Conservation (phyloP, 2,888 invertebrate species). For the Drosophila mercatorum region DNA sequence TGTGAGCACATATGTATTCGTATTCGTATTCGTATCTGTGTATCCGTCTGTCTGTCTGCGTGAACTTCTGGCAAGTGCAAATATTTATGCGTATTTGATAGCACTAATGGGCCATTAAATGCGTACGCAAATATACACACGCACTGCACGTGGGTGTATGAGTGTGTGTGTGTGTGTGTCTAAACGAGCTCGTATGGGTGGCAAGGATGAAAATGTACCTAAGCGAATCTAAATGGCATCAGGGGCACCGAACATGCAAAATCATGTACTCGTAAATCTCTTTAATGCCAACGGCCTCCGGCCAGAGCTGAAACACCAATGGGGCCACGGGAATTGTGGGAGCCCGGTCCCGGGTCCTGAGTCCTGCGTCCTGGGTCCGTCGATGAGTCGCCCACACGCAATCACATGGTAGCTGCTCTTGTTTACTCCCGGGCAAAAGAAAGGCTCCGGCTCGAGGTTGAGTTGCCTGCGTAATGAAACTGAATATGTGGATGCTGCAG, state of each 20-base stretch:
- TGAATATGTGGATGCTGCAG: constrained; percentile 41
- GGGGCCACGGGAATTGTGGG: constrained; percentile 25
- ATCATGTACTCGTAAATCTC: constrained; percentile 83
- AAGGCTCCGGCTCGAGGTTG: constrained; percentile 35
- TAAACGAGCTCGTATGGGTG: constrained; percentile 52
- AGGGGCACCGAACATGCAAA: constrained; percentile 82
- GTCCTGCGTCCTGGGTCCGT: constrained; percentile 41
- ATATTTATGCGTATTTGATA: constrained; percentile 83
- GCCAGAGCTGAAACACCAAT: constrained; percentile 51
- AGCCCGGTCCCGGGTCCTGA: constrained; percentile 37
- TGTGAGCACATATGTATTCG: constrained; percentile 2
- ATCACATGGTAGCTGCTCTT: constrained; percentile 64
- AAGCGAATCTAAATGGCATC: constrained; percentile 80
- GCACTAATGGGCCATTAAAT: constrained; percentile 82
- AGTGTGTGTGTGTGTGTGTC: constrained; percentile 14
- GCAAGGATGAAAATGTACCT: constrained; percentile 77
- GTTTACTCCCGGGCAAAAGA: constrained; percentile 57
- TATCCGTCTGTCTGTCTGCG: constrained; percentile 37
- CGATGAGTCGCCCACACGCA: constrained; percentile 43
- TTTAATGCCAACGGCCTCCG: constrained; percentile 79
- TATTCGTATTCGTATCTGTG: neutral
- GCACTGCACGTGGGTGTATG: constrained; percentile 18
- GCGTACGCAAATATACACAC: constrained; percentile 76
- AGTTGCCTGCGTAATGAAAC: constrained; percentile 65
- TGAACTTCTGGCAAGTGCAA: constrained; percentile 72